Conservation (phyloP, 2,888 invertebrate species). For the Cyclophora albipunctata region DNA sequence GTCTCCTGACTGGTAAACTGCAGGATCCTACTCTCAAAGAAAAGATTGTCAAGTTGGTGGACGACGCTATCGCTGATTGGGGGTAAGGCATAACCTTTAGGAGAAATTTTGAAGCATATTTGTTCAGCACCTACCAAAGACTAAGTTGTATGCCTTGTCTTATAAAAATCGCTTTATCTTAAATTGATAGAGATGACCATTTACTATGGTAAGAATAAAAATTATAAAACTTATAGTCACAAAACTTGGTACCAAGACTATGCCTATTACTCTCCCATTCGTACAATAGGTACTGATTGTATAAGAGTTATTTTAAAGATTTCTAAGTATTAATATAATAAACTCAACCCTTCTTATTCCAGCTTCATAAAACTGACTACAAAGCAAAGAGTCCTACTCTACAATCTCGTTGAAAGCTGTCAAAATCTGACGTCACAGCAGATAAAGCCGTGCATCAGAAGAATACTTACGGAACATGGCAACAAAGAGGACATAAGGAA, state of each 20-base stretch:
- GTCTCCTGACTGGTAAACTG: constrained; percentile 77
- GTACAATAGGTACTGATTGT: no score
- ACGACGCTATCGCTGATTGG: constrained; percentile 66
- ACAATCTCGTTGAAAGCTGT: constrained; percentile 54
- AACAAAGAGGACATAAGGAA: constrained; percentile 39
- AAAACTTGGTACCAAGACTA: no score
- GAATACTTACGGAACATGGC: constrained; percentile 55
- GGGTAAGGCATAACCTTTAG: constrained; percentile 35
- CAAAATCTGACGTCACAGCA: constrained; percentile 45
- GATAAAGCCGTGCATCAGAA: constrained; percentile 50
- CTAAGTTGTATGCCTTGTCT: no score
- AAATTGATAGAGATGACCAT: no score
- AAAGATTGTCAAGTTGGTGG: constrained; percentile 62
- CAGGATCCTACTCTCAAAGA: constrained; percentile 55
- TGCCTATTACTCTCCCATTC: no score
- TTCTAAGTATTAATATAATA: neutral
- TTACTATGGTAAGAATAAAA: no score
- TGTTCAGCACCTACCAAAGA: no score
- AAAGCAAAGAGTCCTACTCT: constrained; percentile 55
- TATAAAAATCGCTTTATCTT: no score
- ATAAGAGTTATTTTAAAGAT: neutral
- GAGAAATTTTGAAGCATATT: no score
- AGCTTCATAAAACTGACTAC: constrained; percentile 49
- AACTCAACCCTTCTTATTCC: constrained; percentile 1
- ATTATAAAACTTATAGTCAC: no score